Evolutionary conservation across 1,140 invertebrate species (phyloP).

Genomic region (Pachypeltis micranthus): DNA sequence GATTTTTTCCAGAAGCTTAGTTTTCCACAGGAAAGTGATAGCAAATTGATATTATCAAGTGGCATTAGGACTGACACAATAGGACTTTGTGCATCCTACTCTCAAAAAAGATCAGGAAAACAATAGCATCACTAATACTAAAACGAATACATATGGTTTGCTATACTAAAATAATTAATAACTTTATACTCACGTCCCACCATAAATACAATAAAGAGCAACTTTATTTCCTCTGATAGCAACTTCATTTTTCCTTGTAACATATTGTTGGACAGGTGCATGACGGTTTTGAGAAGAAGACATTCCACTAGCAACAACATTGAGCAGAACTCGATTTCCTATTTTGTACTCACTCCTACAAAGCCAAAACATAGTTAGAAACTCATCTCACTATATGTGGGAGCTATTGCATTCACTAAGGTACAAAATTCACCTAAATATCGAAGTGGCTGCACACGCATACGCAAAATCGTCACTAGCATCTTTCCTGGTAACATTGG

Average conservation of each 20-base stretch:
- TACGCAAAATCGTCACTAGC: slow-evolving; percentile 71
- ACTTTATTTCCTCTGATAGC: slow-evolving; percentile 68
- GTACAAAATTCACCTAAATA: slow-evolving; percentile 41
- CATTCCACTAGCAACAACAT: slow-evolving; percentile 62
- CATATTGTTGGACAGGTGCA: slow-evolving; percentile 65
- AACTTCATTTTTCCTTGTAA: slow-evolving; percentile 71
- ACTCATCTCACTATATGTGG: not conserved
- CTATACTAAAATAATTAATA: slow-evolving; percentile 13
- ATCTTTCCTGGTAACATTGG: slow-evolving; percentile 79
- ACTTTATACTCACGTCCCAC: slow-evolving; percentile 62
- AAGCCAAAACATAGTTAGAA: slow-evolving; percentile 11
- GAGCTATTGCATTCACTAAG: not conserved
- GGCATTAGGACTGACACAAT: no score
- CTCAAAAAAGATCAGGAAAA: no score
- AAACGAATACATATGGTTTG: no score
- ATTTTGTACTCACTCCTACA: slow-evolving; percentile 77
- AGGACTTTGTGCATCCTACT: no score
- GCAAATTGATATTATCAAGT: no score
- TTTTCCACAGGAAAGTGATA: no score
- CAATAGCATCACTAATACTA: no score
- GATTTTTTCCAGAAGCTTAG: no score
- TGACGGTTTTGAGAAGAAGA: slow-evolving; percentile 64
- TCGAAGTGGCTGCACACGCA: slow-evolving; percentile 76
- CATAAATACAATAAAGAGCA: slow-evolving; percentile 78
- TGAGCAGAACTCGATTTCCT: slow-evolving; percentile 66